Base-by-base conservation (phyloP, 2,797 vertebrate genomes). In the Harpagifer antarcticus region DNA sequence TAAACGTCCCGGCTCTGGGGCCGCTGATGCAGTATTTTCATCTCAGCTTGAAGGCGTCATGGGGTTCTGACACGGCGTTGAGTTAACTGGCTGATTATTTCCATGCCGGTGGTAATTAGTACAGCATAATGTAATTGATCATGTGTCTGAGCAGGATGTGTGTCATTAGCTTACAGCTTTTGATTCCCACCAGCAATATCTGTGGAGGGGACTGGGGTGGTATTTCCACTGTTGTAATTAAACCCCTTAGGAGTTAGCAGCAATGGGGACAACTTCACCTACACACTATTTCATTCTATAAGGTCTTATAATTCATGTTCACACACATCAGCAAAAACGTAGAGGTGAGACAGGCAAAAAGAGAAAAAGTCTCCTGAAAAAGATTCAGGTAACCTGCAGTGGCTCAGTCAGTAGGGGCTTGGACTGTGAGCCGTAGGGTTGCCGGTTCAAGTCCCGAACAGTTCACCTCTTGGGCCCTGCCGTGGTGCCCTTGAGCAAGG, bases 71-170 rank as follows among this genome's bases (percentile, higher is more conserved):
- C 77, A 76, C 53, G 59, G 66, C 58, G 69, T 72, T 83, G 62
- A 74, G 77, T 75, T 82, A 86, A 86, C 62, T 88, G 67, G 64
- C 68, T 74, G 53, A 77, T 86, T 77, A 82, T 79, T 84, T 74
- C 79, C 74, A 68, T 68, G 76, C 45, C 37, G 47, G 65, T 64
- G 61, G 57, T 81, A 69, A 79, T 84, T 73, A 81, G 72, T 74
- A 59, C 79, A 73, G 62, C 52, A 73, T 82, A 75, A 82, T 88
- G 68, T 79, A 77, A 82, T 78, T 84, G 83, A 84, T 86, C 73
- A 60, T 68, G 16, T 42, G 69, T 71, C 61, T 74, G 62, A 58
- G 48, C 47, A 58, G 63, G 50, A 68, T 72, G 47, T 48, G 55
- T 63, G 60, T 58, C 83, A 82, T 80, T 84, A 59, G 69, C 67